These are phyloP conservation scores for Troilus luridus DNA, from an alignment of 2,888 invertebrate genomes.

Conservation along the genomic window DNA sequence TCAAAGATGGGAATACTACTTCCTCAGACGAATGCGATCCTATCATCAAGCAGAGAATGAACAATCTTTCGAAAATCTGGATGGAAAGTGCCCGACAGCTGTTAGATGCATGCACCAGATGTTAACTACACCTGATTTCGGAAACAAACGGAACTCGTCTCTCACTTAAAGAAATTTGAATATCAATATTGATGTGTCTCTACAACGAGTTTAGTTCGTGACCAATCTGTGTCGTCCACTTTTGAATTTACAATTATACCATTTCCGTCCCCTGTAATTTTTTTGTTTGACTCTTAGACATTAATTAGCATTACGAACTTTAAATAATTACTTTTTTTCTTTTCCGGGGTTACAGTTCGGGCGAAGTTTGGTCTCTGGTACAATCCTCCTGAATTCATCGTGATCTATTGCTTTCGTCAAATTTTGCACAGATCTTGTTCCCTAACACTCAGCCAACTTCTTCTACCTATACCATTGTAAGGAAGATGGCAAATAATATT, in stretches of 20 bases:
- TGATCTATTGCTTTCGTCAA: too few species aligned
- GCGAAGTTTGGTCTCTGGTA: too few species aligned
- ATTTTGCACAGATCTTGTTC: too few species aligned
- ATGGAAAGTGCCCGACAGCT: constrained; percentile 53
- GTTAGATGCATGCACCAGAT: constrained; percentile 22
- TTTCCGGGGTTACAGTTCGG: too few species aligned
- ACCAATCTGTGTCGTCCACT: not conserved
- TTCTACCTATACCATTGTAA: too few species aligned
- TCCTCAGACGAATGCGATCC: not conserved
- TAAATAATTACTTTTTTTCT: too few species aligned
- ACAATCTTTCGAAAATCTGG: constrained; percentile 47
- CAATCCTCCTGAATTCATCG: too few species aligned
- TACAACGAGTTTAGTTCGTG: not conserved
- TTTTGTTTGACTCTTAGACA: not conserved
- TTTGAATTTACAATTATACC: not conserved
- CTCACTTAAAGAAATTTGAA: not conserved
- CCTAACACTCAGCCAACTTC: too few species aligned
- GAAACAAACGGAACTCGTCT: not conserved
- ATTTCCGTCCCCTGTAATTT: not conserved
- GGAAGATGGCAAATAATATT: too few species aligned
- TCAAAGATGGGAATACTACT: not conserved
- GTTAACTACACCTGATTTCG: not conserved
- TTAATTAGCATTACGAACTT: too few species aligned
- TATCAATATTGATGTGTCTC: not conserved
- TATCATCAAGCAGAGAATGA: constrained; percentile 4